Evolutionary conservation across 1,140 invertebrate species (phyloP), one percentile per base, ranked within the genome.

Genomic region (Centruroides sculpturatus): DNA sequence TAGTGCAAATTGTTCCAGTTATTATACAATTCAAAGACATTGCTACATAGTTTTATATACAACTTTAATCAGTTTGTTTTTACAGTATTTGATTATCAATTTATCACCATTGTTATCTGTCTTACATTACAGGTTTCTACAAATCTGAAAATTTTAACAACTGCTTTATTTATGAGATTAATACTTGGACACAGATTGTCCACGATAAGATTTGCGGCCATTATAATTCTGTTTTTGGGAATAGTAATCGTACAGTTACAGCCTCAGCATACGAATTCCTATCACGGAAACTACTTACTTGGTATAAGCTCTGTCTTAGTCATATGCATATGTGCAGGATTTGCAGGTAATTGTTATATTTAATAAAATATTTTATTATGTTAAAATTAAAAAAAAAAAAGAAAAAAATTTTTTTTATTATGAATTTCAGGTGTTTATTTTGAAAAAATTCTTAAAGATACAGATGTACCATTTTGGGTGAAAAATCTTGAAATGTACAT

Each of bases 391-490:
- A 34, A 5, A 53, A 7, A 6, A 53, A 53, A 53, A 53, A 5
- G 3, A 3, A 53, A 5, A 6, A 34, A n/a, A n/a, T n/a, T n/a
- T 36, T 3, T 53, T 23, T 53, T 36, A 23, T 34, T 36, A 53
- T 6, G 7, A 53, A 34, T 53, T 53, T 53, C 55, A 57, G 56
- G 56, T 48, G 56, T 57, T 13, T 48, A 57, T 36, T 57, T 57
- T 51, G 56, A 57, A 51, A 57, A 57, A 51, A 13, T 47, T 23
- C 56, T 57, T 13, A 57, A 57, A 57, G n/a, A 48, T 12, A 49
- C 35, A 13, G 36, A 34, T 23, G 46, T 48, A 12, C 46, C 56
- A 3, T 57, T 57, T n/a, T 57, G 56, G 56, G 35, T 57, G 12
- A 46, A 36, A 8, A 57, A 57, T 47, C 41, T 57, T 13, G 47